A percentile compares a stretch with the other conserved stretches of the same genome.
Conservation (phyloP, 2,797 vertebrate genomes). For the Acanthornis magna region DNA sequence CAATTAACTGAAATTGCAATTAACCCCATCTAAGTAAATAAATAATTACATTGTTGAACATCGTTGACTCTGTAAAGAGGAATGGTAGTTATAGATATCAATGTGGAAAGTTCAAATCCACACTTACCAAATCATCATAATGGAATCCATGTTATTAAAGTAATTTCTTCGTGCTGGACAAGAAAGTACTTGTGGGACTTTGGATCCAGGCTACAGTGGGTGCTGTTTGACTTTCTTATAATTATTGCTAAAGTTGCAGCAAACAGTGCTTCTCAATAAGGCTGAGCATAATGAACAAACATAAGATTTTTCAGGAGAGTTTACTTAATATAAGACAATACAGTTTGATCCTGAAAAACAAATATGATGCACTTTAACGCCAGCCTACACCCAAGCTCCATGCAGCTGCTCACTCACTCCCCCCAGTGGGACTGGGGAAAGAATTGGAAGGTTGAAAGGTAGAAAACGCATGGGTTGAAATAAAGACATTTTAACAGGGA, state of each 20-base stretch:
- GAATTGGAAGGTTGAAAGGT: not conserved
- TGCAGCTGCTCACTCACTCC: rapidly evolving
- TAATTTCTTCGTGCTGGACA: not conserved
- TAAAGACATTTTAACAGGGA: not conserved
- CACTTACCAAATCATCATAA: not conserved
- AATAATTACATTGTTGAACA: not conserved
- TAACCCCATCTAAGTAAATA: not conserved
- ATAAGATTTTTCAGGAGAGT: not conserved
- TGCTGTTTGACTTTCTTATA: not conserved
- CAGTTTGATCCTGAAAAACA: not conserved
- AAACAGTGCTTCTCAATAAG: not conserved
- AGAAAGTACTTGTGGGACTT: not conserved
- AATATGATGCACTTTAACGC: not conserved
- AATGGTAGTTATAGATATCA: not conserved
- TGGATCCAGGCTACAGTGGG: not conserved
- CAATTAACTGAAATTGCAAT: not conserved
- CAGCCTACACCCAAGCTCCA: not conserved
- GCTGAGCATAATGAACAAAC: not conserved
- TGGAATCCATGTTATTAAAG: not conserved
- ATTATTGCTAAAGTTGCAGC: not conserved
- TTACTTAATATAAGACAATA: not conserved
- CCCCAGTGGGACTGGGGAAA: rapidly evolving
- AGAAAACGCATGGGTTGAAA: not conserved
- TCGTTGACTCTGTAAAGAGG: not conserved
- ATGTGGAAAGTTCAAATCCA: not conserved